A percentile compares a stretch with the other conserved stretches of the same genome.
Evolutionary conservation across 1,140 invertebrate species (phyloP).

Genomic region (Drosophila mojavensis): DNA sequence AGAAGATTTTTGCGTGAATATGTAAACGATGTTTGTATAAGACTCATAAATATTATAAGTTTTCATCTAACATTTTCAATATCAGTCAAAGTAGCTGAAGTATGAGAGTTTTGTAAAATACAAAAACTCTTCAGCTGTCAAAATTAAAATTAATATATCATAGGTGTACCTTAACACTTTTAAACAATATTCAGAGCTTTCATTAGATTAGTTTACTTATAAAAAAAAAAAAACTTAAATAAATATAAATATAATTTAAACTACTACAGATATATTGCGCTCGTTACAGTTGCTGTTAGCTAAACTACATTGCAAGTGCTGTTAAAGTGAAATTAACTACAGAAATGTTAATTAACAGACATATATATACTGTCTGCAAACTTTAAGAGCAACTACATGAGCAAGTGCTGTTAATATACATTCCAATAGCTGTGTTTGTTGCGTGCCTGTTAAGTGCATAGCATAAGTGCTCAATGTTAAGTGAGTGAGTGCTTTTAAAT

Average conservation of each 20-base stretch:
- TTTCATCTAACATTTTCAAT: too few relatives aligned
- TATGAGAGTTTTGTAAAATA: too few relatives aligned
- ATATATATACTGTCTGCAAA: neutral
- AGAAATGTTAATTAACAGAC: slow-evolving; percentile 3
- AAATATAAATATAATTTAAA: neutral
- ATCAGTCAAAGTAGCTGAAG: too few relatives aligned
- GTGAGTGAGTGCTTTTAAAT: neutral
- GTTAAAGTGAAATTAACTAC: slow-evolving; percentile 8
- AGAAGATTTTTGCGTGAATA: too few relatives aligned
- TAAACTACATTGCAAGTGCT: slow-evolving; percentile 14
- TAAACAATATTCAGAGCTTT: slow-evolving; percentile 55
- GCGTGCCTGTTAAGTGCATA: slow-evolving; percentile 14
- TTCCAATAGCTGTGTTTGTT: slow-evolving; percentile 1
- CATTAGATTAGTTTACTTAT: slow-evolving; percentile 7
- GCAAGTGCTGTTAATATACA: slow-evolving; percentile 1
- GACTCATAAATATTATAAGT: too few relatives aligned
- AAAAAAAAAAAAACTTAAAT: slow-evolving; percentile 1
- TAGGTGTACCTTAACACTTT: neutral
- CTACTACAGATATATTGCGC: slow-evolving; percentile 16
- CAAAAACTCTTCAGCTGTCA: too few relatives aligned
- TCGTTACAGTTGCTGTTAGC: slow-evolving; percentile 26
- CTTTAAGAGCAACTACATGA: slow-evolving; percentile 14
- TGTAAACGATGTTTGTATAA: too few relatives aligned
- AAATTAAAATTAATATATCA: neutral
- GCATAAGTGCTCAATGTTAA: neutral